Conservation (phyloP, 2,888 invertebrate genomes). For the Meandrusa payeni region DNA sequence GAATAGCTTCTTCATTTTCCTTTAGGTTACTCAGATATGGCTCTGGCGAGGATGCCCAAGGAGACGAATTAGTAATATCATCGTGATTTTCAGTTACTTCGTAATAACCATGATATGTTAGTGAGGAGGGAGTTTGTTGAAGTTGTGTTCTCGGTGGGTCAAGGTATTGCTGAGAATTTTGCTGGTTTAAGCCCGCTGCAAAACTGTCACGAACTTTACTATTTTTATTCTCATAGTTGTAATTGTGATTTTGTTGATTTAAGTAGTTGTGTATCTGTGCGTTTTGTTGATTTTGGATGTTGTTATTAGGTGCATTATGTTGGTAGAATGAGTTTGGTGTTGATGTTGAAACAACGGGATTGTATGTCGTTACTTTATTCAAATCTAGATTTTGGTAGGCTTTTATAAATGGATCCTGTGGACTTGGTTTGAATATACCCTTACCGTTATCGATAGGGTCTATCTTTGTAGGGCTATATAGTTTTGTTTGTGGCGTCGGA, state of each 20-base stretch:
- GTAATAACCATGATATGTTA: constrained; percentile 53
- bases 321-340: constrained; percentile 55
- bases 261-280: constrained; percentile 54
- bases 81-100: constrained; percentile 71
- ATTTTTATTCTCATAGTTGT: constrained; percentile 56
- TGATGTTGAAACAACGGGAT: constrained; percentile 51
- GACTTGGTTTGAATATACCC: constrained; percentile 65
- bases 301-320: constrained; percentile 30
- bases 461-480: constrained; percentile 54
- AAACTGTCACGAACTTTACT: constrained; percentile 55
- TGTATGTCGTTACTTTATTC: constrained; percentile 66
- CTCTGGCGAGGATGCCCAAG: constrained; percentile 60
- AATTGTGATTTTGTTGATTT: constrained; percentile 45
- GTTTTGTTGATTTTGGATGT: constrained; percentile 52
- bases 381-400: constrained; percentile 46
- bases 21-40: constrained; percentile 46
- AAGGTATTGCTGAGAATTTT: constrained; percentile 52
- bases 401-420: constrained; percentile 68
- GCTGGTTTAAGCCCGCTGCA: constrained; percentile 59
- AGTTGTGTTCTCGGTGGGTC: constrained; percentile 45
- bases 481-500: constrained; percentile 70
- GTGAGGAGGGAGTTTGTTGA: constrained; percentile 36
- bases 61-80: constrained; percentile 52
- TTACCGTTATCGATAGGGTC: constrained; percentile 61
- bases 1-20: constrained; percentile 48